A percentile compares a stretch with the other conserved stretches of the same genome.
Conservation (phyloP, 30 jellyfish, hydroid and myxozoan genomes). For the Clytia hemisphaerica region DNA sequence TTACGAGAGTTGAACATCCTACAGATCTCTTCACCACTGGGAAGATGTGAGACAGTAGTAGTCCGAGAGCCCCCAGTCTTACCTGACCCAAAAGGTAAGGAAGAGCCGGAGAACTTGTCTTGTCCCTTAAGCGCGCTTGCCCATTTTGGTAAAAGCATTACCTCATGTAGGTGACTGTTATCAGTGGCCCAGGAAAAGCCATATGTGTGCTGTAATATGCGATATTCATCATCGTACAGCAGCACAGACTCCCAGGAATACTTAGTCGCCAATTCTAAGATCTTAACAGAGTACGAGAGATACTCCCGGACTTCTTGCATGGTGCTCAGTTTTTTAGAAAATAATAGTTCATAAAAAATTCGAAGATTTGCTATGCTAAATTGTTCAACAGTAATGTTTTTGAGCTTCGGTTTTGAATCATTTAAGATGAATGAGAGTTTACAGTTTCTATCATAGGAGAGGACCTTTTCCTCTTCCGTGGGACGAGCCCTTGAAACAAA, state of each 20-base stretch:
- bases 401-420: slow-evolving; percentile 12
- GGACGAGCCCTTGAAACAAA: too few relatives aligned
- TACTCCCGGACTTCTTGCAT: not conserved
- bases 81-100: too few relatives aligned
- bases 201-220: slow-evolving; percentile 4
- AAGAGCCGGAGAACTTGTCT: too few relatives aligned
- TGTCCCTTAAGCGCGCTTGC: too few relatives aligned
- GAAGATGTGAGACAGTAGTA: not conserved
- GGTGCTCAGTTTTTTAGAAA: not conserved
- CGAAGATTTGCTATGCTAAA: too few relatives aligned
- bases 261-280: not conserved
- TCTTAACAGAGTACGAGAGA: slow-evolving; percentile 1
- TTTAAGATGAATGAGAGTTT: too few relatives aligned
- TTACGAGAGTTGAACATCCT: not conserved
- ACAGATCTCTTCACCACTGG: not conserved
- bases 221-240: not conserved
- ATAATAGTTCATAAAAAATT: too few relatives aligned
- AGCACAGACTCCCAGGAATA: not conserved
- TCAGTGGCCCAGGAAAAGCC: slow-evolving; percentile 6
- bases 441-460: too few relatives aligned
- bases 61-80: not conserved
- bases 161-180: not conserved
- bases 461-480: too few relatives aligned
- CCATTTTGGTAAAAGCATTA: not conserved
- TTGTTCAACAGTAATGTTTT: not conserved